phyloP scores from a whole-genome alignment of 37 sponge, comb jelly and placozoan species.

The Chondrosia reniformis region DNA sequence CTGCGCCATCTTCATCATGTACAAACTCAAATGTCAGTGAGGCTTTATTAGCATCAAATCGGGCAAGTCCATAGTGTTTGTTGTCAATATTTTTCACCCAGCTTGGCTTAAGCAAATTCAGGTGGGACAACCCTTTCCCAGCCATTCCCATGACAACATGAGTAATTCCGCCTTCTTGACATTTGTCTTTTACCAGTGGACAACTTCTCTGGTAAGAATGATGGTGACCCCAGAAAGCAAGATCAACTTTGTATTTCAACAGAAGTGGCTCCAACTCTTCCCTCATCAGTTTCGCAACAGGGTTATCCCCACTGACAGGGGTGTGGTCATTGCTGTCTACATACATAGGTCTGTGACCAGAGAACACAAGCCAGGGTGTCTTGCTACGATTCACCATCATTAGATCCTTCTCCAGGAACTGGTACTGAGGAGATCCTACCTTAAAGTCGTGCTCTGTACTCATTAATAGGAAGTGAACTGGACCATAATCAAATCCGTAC shows the following conservation, averaged over 20 bases:
- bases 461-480: conserved; percentile 71
- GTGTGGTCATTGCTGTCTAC: conserved; percentile 38
- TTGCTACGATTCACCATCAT: conserved; percentile 44
- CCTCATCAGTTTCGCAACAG: conserved; percentile 39
- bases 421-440: conserved; percentile 38
- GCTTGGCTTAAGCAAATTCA: conserved; percentile 14
- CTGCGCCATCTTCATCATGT: conserved; percentile 37
- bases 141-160: conserved; percentile 30
- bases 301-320: conserved; percentile 8
- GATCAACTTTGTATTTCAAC: conserved; percentile 54
- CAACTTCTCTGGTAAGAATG: conserved; percentile 76
- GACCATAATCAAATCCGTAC: conserved; percentile 72
- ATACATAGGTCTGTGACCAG: conserved; percentile 85
- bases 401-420: conserved; percentile 49
- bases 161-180: neutral
- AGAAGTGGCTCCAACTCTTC: conserved; percentile 61
- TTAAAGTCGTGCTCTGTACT: conserved; percentile 72
- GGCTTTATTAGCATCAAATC: conserved; percentile 42
- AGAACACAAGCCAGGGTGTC: conserved; percentile 81
- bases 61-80: conserved; percentile 59
- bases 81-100: conserved; percentile 33
- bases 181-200: conserved; percentile 33
- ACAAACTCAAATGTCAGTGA: conserved; percentile 62
- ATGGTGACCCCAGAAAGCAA: conserved; percentile 75
- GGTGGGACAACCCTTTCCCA: conserved; percentile 11